A percentile compares a stretch with the other conserved stretches of the same genome.
Conservation (phyloP, 2,888 invertebrate species). For the Ariolimax columbianus region DNA sequence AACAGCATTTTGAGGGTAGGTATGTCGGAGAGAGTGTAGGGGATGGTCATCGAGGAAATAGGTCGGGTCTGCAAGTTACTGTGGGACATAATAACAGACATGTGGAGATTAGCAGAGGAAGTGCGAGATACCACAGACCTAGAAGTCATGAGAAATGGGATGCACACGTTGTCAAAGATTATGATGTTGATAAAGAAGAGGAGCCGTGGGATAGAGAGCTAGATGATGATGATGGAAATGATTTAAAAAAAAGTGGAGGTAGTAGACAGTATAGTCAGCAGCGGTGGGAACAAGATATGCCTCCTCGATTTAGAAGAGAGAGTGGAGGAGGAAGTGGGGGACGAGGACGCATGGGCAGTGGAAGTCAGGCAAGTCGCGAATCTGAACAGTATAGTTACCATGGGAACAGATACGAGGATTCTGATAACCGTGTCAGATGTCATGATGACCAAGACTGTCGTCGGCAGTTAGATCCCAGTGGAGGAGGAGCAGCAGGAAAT, state of each 20-base stretch:
- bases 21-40: constrained; percentile 34
- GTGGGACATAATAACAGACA: constrained; percentile 54
- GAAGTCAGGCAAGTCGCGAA: constrained; percentile 8
- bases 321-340: constrained; percentile 37
- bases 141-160: constrained; percentile 50
- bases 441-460: background rate
- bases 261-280: constrained; percentile 9
- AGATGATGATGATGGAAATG: constrained; percentile 26
- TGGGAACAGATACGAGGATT: constrained; percentile 21
- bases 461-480: constrained; percentile 3
- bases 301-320: constrained; percentile 40
- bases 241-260: background rate
- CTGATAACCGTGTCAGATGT: background rate
- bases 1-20: constrained; percentile 33
- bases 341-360: constrained; percentile 23
- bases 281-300: constrained; percentile 40
- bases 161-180: constrained; percentile 44
- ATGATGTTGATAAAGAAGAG: constrained; percentile 44
- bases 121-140: constrained; percentile 36
- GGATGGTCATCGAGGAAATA: constrained; percentile 30
- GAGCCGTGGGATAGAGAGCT: constrained; percentile 40
- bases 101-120: constrained; percentile 43
- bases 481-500: background rate
- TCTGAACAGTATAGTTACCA: background rate
- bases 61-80: constrained; percentile 53